Evolutionary conservation across 2,888 invertebrate species (phyloP).

Genomic region (Rotaria sp.): DNA sequence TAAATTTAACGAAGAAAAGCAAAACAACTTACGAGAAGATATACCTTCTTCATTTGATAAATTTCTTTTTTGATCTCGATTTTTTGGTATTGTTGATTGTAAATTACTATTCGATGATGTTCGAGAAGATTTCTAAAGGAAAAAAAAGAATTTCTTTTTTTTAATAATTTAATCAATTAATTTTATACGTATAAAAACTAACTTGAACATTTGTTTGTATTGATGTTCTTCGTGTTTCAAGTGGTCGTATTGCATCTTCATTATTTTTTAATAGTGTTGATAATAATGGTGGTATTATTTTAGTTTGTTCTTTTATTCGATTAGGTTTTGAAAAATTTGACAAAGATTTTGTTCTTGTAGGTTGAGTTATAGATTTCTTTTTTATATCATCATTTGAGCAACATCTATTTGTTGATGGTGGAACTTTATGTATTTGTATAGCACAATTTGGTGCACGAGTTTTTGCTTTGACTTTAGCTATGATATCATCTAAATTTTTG

Average conservation of each 20-base stretch:
- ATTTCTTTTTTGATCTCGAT: neutral
- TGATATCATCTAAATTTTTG: neutral
- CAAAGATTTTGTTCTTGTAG: neutral
- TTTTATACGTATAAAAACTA: neutral
- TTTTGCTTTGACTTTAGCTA: neutral
- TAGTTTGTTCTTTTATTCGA: neutral
- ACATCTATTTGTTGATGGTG: neutral
- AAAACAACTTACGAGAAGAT: neutral
- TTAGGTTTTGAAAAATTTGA: neutral
- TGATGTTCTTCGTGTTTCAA: neutral
- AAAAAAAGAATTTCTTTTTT: neutral
- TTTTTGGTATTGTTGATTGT: neutral
- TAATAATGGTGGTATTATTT: neutral
- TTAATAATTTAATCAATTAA: too few relatives aligned
- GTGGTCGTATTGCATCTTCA: neutral
- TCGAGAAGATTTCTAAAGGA: neutral
- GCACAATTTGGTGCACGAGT: neutral
- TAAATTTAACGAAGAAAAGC: neutral
- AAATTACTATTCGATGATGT: neutral
- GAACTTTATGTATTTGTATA: neutral
- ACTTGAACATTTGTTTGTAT: neutral
- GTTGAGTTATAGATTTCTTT: neutral
- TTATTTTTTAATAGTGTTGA: neutral
- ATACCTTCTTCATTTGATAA: neutral
- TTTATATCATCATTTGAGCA: neutral